Evolutionary conservation across 2,888 invertebrate species (phyloP), one percentile per base, ranked within the genome.

Genomic region (Laothoe populi): DNA sequence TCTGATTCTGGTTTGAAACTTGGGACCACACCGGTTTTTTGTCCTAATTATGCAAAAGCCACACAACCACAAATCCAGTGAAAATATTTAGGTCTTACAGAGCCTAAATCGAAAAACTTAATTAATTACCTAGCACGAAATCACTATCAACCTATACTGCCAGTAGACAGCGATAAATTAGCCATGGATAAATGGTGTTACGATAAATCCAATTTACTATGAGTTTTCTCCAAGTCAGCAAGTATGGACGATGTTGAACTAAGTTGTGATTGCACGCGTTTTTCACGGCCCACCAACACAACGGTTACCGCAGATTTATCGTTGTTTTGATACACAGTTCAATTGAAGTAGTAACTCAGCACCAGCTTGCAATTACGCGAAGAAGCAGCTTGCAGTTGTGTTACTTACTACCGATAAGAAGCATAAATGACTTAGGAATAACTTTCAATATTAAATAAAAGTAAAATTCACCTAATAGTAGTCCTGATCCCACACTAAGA

Each of bases 221-320:
- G 4, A 31, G 53, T 49, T 48, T 24, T 13, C 38, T 11, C 11
- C 10, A 13, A 48, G 48, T 48, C n/a, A 13, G 49, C 53, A 26
- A 48, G 24, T 48, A 48, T 48, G 26, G 26, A 49, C 16, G 26
- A 35, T 11, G 35, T 44, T 44, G 11, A 10, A 11, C 19, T 4
- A 53, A 53, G 35, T 53, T 53, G 53, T 53, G 35, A 53, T 53
- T 53, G 11, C 53, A 35, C 31, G 35, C 53, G 11, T 35, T 53
- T 35, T 35, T 53, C 53, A 53, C 23, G 13, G 26, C 13, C 1
- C 48, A 7, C 31, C 8, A 16, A 49, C 19, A 19, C 31, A 19
- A 53, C 31, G 11, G 16, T 26, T 35, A 35, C 31, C 31, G 31
- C 11, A 53, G 53, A 53, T 53, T 53, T 31, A 53, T 53, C 31